Evolutionary conservation across 1,140 invertebrate species (phyloP), one percentile per base, ranked within the genome.

Genomic region (Nomia melanderi): DNA sequence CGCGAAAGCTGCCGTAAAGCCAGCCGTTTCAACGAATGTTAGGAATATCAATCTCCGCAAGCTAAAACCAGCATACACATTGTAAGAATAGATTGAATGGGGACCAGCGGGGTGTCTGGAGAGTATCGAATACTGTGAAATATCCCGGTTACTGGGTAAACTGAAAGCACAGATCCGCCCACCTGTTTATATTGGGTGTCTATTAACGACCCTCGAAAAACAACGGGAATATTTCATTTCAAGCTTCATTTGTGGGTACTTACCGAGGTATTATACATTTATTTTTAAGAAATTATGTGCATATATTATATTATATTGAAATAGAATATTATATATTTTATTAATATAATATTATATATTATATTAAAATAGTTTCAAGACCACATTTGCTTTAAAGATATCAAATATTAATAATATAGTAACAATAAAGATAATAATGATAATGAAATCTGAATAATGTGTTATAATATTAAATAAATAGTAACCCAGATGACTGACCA

Each of bases 61-160:
- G 81, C 66, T 87, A 82, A 83, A 81, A 83, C 82, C 86, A 84
- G 80, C 86, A 86, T 87, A 84, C 78, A 84, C 83, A 83, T 86
- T 81, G 78, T 85, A 84, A 87, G 84, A 88, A 87, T 83, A 63
- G 79, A 53, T 88, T 83, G 86, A 87, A 88, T 86, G 69, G 78
- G 77, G 79, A 73, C 78, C 69, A 44, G 25, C 56, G 63, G 74
- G 77, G 54, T 65, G 66, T 82, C 66, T 57, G 73, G 69, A 85
- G 85, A 81, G 84, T 89, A 89, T 89, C 84, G 81, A 88, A 83
- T 82, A 78, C 80, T 71, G 57, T 62, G 57, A 74, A 79, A 80
- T 79, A 66, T 85, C 73, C 66, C 47, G 27, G 56, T 71, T 71
- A 77, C 47, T 8, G 7, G 27, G 7, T 65, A 63, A 78, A 67